Evolutionary conservation across 2,113 vertebrate species (phyloP).

Genomic region (Misgurnus mizolepis): DNA sequence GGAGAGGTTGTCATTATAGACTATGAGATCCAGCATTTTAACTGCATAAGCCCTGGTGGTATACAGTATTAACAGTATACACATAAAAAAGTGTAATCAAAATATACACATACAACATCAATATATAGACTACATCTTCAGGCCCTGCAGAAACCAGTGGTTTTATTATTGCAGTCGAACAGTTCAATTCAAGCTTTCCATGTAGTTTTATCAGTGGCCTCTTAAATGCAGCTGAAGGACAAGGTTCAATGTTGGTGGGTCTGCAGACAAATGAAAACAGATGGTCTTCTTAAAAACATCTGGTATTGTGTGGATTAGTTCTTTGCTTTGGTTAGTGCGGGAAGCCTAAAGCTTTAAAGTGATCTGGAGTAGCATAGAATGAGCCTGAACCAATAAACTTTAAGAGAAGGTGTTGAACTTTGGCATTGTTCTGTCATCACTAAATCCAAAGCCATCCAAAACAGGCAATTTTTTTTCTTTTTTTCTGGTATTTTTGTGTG

Average conservation of each 20-base stretch:
- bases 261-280: constrained; percentile 37
- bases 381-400: neutral
- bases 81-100: constrained; percentile 25
- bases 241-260: neutral
- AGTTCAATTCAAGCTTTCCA: neutral
- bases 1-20: constrained; percentile 2
- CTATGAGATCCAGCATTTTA: constrained; percentile 20
- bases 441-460: neutral
- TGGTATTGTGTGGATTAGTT: constrained; percentile 20
- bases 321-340: constrained; percentile 27
- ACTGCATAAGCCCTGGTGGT: neutral
- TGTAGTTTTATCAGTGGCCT: constrained; percentile 15
- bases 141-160: neutral
- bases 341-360: constrained; percentile 23
- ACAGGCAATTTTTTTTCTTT: too few species aligned
- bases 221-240: constrained; percentile 27
- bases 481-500: neutral
- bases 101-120: constrained; percentile 11
- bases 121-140: constrained; percentile 6
- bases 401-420: constrained; percentile 2
- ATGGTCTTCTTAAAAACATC: constrained; percentile 41
- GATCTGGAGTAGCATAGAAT: neutral
- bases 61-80: constrained; percentile 13
- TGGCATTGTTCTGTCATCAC: neutral
- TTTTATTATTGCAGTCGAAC: neutral